A percentile compares a stretch with the other conserved stretches of the same genome.
Evolutionary conservation across 2,113 vertebrate genomes (phyloP).

Genomic region (Panurus biarmicus): DNA sequence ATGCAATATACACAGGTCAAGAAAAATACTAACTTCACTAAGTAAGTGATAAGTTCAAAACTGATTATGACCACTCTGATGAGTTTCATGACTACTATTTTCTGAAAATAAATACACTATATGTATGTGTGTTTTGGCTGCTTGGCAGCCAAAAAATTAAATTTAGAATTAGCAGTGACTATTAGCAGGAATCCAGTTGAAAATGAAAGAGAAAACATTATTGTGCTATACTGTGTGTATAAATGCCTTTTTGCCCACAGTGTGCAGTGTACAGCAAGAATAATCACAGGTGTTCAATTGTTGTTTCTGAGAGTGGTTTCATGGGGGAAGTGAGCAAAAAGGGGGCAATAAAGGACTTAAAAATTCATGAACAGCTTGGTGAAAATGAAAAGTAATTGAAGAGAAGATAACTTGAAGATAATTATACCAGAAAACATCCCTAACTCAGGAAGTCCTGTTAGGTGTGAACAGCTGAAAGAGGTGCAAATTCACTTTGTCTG

Average conservation of each 20-base stretch:
- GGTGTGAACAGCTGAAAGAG: not conserved
- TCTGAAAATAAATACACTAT: not conserved
- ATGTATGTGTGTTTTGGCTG: no score
- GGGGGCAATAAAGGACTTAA: not conserved
- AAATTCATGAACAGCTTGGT: not conserved
- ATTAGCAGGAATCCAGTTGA: not conserved
- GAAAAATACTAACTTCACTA: not conserved
- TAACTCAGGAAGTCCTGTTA: not conserved
- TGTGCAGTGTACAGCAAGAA: not conserved
- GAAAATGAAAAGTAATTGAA: not conserved
- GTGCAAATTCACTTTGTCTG: not conserved
- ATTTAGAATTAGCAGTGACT: not conserved
- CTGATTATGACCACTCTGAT: not conserved
- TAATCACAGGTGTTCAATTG: not conserved
- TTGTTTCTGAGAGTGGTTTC: not conserved
- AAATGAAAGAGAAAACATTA: not conserved
- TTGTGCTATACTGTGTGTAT: not conserved
- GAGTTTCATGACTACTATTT: not conserved
- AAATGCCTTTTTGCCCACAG: not conserved
- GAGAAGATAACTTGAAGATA: not conserved
- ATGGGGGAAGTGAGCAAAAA: fast-evolving
- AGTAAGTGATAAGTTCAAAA: not conserved
- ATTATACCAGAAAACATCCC: not conserved
- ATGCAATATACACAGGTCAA: not conserved
- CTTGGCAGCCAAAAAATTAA: not conserved